Evolutionary conservation across 2,797 vertebrate genomes (phyloP), one percentile per base, ranked within the genome.

Genomic region (Aldrovandia affinis): DNA sequence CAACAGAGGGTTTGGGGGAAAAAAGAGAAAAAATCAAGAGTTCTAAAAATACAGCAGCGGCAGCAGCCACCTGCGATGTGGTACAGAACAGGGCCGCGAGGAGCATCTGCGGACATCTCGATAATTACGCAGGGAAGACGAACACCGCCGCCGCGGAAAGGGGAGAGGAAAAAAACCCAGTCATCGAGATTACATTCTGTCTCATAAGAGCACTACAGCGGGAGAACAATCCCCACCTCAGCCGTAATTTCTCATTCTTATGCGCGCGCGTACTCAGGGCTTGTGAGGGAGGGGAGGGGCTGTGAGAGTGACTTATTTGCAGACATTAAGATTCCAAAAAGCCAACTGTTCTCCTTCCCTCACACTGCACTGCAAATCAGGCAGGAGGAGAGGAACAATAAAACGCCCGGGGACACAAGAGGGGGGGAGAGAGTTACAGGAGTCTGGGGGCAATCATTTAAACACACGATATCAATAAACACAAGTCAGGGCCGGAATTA

Each of bases 181-280:
- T 80, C 55, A 79, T 82, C 83, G 47, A 81, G 86, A 83, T 82
- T 87, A 55, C 30, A 47, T 81, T 83, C 82, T 81, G 84, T 81
- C 86, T 88, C 59, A 79, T 87, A 90, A 89, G 87, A 86, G 80
- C 78, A 87, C 85, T 80, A 81, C 83, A 89, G 83, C 65, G 82
- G 25, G 86, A 88, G 86, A 88, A 85, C 79, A 88, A 89, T 88
- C 89, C 85, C 81, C 85, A 89, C 70, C 82, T 81, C 82, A 77
- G 88, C 83, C 84, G 88, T 92, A 86, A 93, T 91, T 88, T 89
- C 83, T 90, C 86, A 92, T 92, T 87, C 86, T 86, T 88, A 90
- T 89, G 87, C 92, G 84, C 61, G 84, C 78, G 87, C 85, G 81
- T 79, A 81, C 82, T 77, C 81, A 83, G 85, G 55, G 86, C 87